These are phyloP conservation scores for Linepithema humile DNA, from an alignment of 1,140 invertebrate genomes.

Conservation along the genomic window DNA sequence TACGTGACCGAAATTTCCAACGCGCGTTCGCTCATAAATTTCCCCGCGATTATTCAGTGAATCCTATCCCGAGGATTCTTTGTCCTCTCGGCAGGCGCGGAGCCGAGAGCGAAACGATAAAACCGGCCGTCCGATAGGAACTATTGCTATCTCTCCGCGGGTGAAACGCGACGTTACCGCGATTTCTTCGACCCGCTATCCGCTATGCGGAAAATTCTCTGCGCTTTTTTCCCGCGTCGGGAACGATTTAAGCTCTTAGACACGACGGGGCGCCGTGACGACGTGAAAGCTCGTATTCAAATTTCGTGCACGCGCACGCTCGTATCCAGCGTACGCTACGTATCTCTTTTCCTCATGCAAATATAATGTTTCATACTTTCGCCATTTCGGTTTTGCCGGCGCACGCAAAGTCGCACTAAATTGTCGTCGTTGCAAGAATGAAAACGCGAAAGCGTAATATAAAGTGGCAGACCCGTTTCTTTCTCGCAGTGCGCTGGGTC, in stretches of 20 bases:
- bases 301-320: neutral
- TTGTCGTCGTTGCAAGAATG: conserved; percentile 11
- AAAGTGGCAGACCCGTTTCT: conserved; percentile 8
- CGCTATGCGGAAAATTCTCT: neutral
- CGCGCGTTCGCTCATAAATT: conserved; percentile 62
- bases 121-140: conserved; percentile 35
- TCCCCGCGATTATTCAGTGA: conserved; percentile 54
- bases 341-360: neutral
- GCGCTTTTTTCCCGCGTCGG: neutral
- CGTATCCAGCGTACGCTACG: neutral
- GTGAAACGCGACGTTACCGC: neutral
- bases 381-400: conserved; percentile 21
- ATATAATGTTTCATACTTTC: conserved; percentile 29
- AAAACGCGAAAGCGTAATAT: conserved; percentile 35
- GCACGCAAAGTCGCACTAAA: conserved; percentile 10
- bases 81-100: neutral
- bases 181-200: neutral
- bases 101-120: conserved; percentile 25
- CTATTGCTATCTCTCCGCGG: neutral
- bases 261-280: neutral
- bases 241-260: neutral
- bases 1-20: conserved; percentile 69
- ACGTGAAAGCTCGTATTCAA: neutral
- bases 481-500: neutral
- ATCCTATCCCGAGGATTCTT: conserved; percentile 34